phyloP scores from a whole-genome alignment of 1,140 invertebrate species.

The Rhysida immarginata region DNA sequence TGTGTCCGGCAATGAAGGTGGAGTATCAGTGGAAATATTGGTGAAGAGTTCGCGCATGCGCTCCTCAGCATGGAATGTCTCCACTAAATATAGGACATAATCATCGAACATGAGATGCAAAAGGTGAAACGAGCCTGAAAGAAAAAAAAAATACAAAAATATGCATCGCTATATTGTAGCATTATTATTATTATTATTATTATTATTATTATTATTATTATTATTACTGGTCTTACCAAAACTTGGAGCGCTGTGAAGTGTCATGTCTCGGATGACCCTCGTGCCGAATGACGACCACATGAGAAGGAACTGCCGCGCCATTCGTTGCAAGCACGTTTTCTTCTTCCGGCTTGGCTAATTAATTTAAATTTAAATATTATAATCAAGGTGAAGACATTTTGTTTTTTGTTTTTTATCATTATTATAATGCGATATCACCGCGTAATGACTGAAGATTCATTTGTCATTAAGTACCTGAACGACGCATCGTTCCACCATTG shows the following conservation, averaged over 20 bases:
- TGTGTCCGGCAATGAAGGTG: conserved; percentile 19
- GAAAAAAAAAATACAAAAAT: too few relatives aligned
- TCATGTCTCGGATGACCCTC: conserved; percentile 36
- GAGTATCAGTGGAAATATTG: conserved; percentile 24
- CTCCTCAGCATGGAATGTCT: conserved; percentile 31
- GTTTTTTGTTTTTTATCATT: too few relatives aligned
- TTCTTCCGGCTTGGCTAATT: conserved; percentile 23
- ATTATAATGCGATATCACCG: too few relatives aligned
- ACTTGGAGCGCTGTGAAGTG: conserved; percentile 35
- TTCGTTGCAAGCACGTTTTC: conserved; percentile 21
- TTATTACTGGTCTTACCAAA: conserved; percentile 27
- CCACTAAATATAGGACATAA: conserved; percentile 35
- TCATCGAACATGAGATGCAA: conserved; percentile 39
- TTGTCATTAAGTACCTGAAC: conserved; percentile 23
- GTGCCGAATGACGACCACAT: conserved; percentile 37
- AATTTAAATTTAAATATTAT: too few relatives aligned
- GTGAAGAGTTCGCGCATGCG: conserved; percentile 29
- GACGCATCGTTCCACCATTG: conserved; percentile 34
- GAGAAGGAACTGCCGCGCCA: conserved; percentile 33
- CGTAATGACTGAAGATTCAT: background rate
- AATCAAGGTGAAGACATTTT: too few relatives aligned
- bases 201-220: too few relatives aligned
- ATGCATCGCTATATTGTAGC: too few relatives aligned
- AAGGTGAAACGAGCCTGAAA: conserved; percentile 37
- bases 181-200: background rate